Evolutionary conservation across 2,797 vertebrate genomes (phyloP).

Genomic region (Pteropus rufus): DNA sequence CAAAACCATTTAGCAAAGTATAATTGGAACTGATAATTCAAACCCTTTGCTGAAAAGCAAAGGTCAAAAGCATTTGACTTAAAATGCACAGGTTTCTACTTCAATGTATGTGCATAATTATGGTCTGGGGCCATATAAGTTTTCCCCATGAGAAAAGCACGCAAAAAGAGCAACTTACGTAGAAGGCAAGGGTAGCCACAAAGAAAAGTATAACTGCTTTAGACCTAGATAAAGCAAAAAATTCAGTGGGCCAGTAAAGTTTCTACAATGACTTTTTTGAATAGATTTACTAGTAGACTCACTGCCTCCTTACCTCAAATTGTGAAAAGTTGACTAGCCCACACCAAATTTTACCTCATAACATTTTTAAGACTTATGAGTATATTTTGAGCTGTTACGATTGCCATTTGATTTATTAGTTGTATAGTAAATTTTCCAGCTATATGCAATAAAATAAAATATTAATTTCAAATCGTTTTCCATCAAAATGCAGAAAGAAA

Average conservation of each 20-base stretch:
- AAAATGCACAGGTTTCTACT: neutral
- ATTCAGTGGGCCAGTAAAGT: neutral
- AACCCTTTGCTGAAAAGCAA: constrained; percentile 17
- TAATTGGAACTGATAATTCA: neutral
- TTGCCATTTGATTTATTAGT: constrained; percentile 18
- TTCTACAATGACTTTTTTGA: neutral
- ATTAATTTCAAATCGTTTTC: neutral
- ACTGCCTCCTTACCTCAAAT: neutral
- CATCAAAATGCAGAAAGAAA: neutral
- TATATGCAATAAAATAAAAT: neutral
- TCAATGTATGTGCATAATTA: neutral
- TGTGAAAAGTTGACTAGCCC: neutral
- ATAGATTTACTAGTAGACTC: neutral
- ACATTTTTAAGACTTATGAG: constrained; percentile 2
- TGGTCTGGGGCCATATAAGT: neutral
- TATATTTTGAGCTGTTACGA: neutral
- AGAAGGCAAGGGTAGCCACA: neutral
- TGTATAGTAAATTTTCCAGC: neutral
- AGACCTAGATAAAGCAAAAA: neutral
- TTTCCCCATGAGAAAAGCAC: neutral
- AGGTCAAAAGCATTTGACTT: neutral
- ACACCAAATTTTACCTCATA: neutral
- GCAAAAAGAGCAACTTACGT: neutral
- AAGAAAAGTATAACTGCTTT: neutral
- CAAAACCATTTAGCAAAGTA: neutral